Evolutionary conservation across 2,888 invertebrate species (phyloP).

Genomic region (Thera britannica): DNA sequence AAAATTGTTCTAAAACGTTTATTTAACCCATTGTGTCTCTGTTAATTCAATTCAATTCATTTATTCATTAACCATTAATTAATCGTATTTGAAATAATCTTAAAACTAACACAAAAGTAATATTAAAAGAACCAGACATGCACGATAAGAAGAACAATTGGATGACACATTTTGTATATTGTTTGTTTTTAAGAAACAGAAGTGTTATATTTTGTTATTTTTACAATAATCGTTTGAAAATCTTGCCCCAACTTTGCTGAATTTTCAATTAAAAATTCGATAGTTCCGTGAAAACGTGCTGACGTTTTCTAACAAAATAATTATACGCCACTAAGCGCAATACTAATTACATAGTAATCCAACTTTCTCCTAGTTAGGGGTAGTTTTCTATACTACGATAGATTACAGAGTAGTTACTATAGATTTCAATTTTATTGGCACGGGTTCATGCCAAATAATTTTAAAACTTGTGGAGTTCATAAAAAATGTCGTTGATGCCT

Average conservation of each 20-base stretch:
- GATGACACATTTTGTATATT: no score
- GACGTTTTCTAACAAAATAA: constrained; percentile 14
- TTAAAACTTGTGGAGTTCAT: constrained; percentile 24
- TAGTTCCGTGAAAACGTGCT: constrained; percentile 10
- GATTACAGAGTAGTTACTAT: constrained; percentile 15
- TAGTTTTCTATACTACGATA: constrained; percentile 31
- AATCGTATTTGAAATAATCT: no score
- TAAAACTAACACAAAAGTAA: no score
- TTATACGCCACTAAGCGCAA: constrained; percentile 21
- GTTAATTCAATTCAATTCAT: no score
- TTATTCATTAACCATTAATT: no score
- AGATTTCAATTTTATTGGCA: constrained; percentile 27
- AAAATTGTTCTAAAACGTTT: no score
- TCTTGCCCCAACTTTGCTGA: neutral
- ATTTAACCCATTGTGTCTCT: no score
- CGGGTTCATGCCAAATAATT: constrained; percentile 23
- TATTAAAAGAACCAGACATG: no score
- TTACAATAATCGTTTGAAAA: no score
- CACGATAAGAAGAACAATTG: no score
- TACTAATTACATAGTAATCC: constrained; percentile 32
- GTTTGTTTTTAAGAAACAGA: no score
- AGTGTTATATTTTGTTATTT: no score
- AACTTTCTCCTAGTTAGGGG: constrained; percentile 37
- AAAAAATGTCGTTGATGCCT: constrained; percentile 10
- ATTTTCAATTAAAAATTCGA: constrained; percentile 22